Base-by-base conservation (phyloP, 2,113 vertebrate species). In the Chaenocephalus aceratus region DNA sequence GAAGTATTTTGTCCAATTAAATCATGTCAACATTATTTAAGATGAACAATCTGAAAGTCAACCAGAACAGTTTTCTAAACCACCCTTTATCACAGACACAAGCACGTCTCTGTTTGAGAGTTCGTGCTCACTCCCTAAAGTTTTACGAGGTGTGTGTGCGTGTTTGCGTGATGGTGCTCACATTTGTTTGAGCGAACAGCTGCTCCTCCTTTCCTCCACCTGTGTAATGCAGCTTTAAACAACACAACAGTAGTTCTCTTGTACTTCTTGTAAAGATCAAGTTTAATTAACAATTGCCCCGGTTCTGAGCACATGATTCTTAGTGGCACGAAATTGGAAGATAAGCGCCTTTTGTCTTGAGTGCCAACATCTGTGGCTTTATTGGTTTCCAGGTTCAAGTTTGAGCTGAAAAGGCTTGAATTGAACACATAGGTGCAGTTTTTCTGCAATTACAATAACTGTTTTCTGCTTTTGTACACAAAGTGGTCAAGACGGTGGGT, bases 401-500 rank as follows among this genome's bases (percentile, higher is more conserved):
- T 46, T 72, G 13, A 86, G 51, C 68, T 64, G 64, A n/a, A 75
- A 76, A 70, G 23, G 16, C 44, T 77, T 36, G 53, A 56, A 79
- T 85, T 23, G 13, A 41, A 11, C 51, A 64, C 70, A 59, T 61
- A 41, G 5, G 36, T 0, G 6, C 62, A 68, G 21, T 62, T 62
- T 72, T 64, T 64, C 36, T 18, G 74, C 68, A 83, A 81, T 77
- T 59, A 41, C 36, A 57, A n/a, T 58, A 45, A 16, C 63, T 74
- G 60, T 85, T 77, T 82, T 83, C 75, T 82, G 61, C 72, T 64
- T 48, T 18, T 79, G 66, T 75, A 68, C 69, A 56, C 34, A 80
- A 75, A 89, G 48, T 75, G 73, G 86, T 73, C 69, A 66, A 78
- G 79, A 76, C 59, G 70, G 64, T 79, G 87, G 89, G 87, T 91